Evolutionary conservation across 2,113 vertebrate genomes (phyloP), one percentile per base, ranked within the genome.

Genomic region (Thryonomys swinderianus): DNA sequence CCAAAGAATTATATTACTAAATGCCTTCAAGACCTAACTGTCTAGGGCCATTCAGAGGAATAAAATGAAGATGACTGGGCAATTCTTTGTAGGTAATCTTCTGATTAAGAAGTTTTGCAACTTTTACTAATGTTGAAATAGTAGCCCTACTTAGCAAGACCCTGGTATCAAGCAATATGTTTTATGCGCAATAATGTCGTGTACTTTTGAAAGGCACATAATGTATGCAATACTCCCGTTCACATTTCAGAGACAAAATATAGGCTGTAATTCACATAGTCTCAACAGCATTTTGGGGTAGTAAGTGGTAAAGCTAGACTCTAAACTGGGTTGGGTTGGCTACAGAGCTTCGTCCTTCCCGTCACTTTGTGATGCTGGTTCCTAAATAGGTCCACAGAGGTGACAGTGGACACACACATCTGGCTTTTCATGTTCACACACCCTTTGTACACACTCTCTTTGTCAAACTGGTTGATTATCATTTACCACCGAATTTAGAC

Each of bases 301-400:
- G 62, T 73, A 48, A 23, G 27, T 84, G 66, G 71, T 14, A 74
- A 34, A 74, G 20, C 8, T 23, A 32, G 14, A 27, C 42, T 34
- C 73, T 84, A 80, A 86, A 78, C 5, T 4, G 17, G 13, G 10
- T 21, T 1, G 2, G 25, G 62, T 37, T 79, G 76, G 37, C 84
- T 45, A 3, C 2, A 59, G n/a, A 69, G 18, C 0, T 0, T 42
- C 12, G 14, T 5, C 3, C 7, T 55, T 0, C 42, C 30, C 23
- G 4, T 23, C 66, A 89, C 45, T 71, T 18, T 40, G 51, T 79
- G 59, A 11, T 5, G 14, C 23, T 62, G 42, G 8, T 61, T 85
- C 55, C 79, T 37, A 76, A 71, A 71, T 0, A 42, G 57, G 90
- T n/a, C 25, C 45, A 59, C 14, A n/a, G 59, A 73, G 10, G 30